A percentile compares a stretch with the other conserved stretches of the same genome.
Conservation (phyloP, 2,888 invertebrate species). For the Allygus modestus region DNA sequence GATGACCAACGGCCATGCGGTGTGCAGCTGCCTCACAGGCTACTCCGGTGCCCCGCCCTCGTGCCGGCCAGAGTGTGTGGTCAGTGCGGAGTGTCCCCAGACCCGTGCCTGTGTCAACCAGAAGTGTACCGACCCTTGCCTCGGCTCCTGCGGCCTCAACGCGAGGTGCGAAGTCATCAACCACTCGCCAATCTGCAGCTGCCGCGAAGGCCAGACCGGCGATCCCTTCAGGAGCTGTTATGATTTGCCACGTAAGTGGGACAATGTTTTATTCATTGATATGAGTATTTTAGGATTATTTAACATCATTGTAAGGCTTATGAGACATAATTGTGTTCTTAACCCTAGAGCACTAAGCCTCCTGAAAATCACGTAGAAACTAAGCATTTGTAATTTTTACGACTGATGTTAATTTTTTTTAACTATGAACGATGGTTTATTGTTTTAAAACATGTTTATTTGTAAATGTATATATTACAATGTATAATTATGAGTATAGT, state of each 20-base stretch:
- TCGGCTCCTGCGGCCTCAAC: conserved; percentile 89
- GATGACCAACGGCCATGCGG: conserved; percentile 87
- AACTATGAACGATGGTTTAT: not conserved
- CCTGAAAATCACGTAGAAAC: conserved; percentile 10
- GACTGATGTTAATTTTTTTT: conserved; percentile 9
- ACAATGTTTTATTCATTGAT: conserved; percentile 13
- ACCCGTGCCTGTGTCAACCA: conserved; percentile 91
- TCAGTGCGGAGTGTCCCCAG: conserved; percentile 89
- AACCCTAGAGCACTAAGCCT: conserved; percentile 31
- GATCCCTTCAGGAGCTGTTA: conserved; percentile 85
- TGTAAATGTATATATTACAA: conserved; percentile 15
- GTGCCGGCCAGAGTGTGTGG: conserved; percentile 91
- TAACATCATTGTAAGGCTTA: too few species aligned
- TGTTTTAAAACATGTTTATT: conserved; percentile 26
- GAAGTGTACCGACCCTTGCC: conserved; percentile 92
- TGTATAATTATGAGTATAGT: conserved; percentile 16
- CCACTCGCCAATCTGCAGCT: conserved; percentile 93
- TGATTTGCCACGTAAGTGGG: conserved; percentile 71
- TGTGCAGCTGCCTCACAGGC: conserved; percentile 89
- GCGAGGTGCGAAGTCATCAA: conserved; percentile 90
- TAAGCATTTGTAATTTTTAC: conserved; percentile 26
- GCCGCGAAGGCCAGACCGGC: conserved; percentile 89
- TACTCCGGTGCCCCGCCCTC: conserved; percentile 88
- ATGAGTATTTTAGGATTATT: too few species aligned
- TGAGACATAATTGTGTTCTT: not conserved